phyloP scores from a whole-genome alignment of 37 sponge, comb jelly and placozoan species.

The Eunapius fragilis region DNA sequence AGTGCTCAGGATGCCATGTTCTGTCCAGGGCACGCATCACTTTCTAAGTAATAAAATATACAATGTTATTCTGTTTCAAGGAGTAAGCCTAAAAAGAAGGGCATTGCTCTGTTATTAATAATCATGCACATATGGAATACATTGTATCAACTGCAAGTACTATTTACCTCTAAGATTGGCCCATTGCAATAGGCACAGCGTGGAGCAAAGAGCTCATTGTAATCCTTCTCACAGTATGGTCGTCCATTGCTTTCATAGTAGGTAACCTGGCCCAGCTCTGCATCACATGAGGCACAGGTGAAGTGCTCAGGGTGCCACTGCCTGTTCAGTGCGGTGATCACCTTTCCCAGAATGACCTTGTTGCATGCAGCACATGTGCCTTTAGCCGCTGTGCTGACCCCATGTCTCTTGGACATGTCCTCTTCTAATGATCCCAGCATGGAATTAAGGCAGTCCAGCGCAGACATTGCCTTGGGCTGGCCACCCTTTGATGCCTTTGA shows the following conservation, averaged over 20 bases:
- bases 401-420: conserved; percentile 64
- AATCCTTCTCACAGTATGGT: conserved; percentile 99
- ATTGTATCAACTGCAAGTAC: neutral
- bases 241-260: conserved; percentile 91
- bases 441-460: conserved; percentile 68
- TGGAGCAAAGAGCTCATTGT: conserved; percentile 95
- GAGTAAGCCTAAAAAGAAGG: too few relatives aligned
- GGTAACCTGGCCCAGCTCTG: conserved; percentile 68
- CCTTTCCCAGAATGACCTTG: conserved; percentile 87
- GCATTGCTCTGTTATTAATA: too few relatives aligned
- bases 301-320: conserved; percentile 99
- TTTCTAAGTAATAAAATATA: conserved; percentile 42
- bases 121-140: too few relatives aligned
- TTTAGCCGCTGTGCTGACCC: conserved; percentile 78
- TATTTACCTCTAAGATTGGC: conserved; percentile 90
- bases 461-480: conserved; percentile 24
- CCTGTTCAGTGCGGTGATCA: conserved; percentile 85
- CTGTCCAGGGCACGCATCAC: conserved; percentile 93
- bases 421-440: conserved; percentile 78
- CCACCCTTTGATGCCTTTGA: neutral
- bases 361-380: conserved; percentile 93
- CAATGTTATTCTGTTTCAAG: too few relatives aligned
- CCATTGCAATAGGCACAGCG: conserved; percentile 97
- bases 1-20: conserved; percentile 99
- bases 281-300: conserved; percentile 85